Evolutionary conservation across 2,888 invertebrate species (phyloP).

Genomic region (Erpobdella octoculata): DNA sequence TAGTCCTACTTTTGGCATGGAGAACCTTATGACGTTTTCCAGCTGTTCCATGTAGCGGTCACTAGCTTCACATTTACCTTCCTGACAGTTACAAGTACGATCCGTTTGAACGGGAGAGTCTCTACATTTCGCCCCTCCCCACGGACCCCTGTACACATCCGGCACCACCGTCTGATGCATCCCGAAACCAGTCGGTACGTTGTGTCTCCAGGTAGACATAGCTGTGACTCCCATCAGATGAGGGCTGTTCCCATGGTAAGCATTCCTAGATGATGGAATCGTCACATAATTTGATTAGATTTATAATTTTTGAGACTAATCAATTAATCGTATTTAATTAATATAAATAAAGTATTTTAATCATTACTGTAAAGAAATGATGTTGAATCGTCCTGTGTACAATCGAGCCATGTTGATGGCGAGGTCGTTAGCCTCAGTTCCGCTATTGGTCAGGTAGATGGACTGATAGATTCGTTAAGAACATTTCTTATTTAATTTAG

Average conservation of each 20-base stretch:
- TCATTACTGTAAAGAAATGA: constrained; percentile 64
- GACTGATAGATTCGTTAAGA: constrained; percentile 5
- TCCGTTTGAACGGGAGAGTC: constrained; percentile 67
- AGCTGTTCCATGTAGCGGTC: constrained; percentile 76
- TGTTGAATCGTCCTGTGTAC: constrained; percentile 74
- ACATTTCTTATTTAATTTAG: not conserved
- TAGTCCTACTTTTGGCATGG: constrained; percentile 66
- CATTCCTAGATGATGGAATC: constrained; percentile 59
- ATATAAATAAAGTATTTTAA: not conserved
- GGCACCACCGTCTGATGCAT: constrained; percentile 71
- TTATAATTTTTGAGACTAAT: not conserved
- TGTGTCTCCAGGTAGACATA: constrained; percentile 70
- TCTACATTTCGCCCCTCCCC: constrained; percentile 79
- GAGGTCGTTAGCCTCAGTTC: constrained; percentile 92
- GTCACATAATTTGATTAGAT: not conserved
- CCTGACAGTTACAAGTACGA: not conserved
- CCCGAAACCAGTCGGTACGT: constrained; percentile 60
- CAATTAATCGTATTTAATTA: not conserved
- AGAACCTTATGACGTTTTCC: constrained; percentile 68
- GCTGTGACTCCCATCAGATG: constrained; percentile 74
- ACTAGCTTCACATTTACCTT: constrained; percentile 56
- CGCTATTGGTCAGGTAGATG: constrained; percentile 88
- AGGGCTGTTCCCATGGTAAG: constrained; percentile 85
- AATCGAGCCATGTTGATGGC: constrained; percentile 78
- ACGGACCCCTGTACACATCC: constrained; percentile 80